Evolutionary conservation across 1,140 invertebrate genomes (phyloP), one percentile per base, ranked within the genome.

Genomic region (Pogonomyrmex barbatus): DNA sequence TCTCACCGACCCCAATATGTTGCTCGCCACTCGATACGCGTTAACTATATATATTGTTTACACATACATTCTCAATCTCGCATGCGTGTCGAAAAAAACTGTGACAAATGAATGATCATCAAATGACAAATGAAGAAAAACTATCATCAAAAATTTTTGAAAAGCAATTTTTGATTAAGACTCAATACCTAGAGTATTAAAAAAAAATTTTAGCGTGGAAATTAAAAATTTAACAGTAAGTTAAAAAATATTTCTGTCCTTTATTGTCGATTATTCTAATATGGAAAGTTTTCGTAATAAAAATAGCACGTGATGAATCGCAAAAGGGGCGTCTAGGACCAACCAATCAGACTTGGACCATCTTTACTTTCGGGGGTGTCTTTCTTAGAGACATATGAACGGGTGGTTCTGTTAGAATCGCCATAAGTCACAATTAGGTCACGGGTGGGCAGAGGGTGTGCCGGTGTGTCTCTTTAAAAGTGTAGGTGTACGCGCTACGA

Each of bases 371-470:
- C 71, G 71, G 68, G 85, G 82, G 83, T 88, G 88, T 62, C 67
- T 63, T 50, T 89, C 42, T 82, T 86, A 76, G 88, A 90, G 89
- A 88, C 82, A 83, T 58, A 87, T 42, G 78, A 85, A 63, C 87
- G 85, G 90, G 84, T 88, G 85, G 75, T 89, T 91, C 89, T 93
- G 92, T 93, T 92, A 92, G 86, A 92, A 88, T 77, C 89, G 91
- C 92, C 93, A 94, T 94, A 94, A 94, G 93, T 94, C 93, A 94
- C 93, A 94, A 94, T 94, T 94, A 94, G 93, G 91, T 93, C 91
- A 93, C 89, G 78, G 62, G 88, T 91, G 79, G 79, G 73, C 76
- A 76, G 75, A 75, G 91, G 93, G 92, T 90, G 90, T 79, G 93
- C 71, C 90, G 52, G 85, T 39, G 24, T 63, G 42, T 87, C 83